Percentiles rank a stretch among this genome's conserved stretches.
Conservation (phyloP, 2,797 vertebrate species). For the Eidolon dupreanum region DNA sequence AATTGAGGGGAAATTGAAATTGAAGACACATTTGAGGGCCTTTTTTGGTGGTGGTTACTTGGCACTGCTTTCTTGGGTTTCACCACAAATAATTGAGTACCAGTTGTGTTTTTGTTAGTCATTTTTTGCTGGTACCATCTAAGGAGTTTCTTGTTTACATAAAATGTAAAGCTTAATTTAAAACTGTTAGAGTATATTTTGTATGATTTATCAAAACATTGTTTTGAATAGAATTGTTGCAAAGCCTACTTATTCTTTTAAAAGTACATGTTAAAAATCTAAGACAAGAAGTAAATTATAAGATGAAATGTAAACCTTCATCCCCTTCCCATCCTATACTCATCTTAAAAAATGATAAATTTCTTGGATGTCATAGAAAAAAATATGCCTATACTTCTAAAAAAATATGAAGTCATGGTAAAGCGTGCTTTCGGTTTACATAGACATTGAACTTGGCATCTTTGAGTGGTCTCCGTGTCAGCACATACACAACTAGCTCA, state of each 20-base stretch:
- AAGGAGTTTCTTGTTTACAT: slow-evolving; percentile 15
- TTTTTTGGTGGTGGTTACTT: background rate
- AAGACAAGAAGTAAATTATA: background rate
- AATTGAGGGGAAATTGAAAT: background rate
- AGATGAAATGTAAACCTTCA: background rate
- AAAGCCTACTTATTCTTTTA: background rate
- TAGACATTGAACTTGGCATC: background rate
- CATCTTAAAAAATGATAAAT: background rate
- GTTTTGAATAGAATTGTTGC: background rate
- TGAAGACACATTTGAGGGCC: background rate
- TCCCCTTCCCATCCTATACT: background rate
- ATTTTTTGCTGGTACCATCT: background rate
- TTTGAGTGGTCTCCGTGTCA: fast-evolving
- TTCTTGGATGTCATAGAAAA: background rate
- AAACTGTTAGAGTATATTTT: background rate
- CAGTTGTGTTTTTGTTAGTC: background rate
- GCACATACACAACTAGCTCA: background rate
- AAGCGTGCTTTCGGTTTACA: background rate
- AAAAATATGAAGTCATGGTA: background rate
- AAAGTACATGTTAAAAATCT: background rate
- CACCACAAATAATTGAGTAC: background rate
- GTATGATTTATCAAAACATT: background rate
- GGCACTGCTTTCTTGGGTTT: background rate
- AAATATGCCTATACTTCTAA: fast-evolving
- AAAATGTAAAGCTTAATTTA: background rate